These are phyloP conservation scores for Panagrolaimus sp. DNA, from an alignment of 1,140 invertebrate species.

Conservation along the genomic window DNA sequence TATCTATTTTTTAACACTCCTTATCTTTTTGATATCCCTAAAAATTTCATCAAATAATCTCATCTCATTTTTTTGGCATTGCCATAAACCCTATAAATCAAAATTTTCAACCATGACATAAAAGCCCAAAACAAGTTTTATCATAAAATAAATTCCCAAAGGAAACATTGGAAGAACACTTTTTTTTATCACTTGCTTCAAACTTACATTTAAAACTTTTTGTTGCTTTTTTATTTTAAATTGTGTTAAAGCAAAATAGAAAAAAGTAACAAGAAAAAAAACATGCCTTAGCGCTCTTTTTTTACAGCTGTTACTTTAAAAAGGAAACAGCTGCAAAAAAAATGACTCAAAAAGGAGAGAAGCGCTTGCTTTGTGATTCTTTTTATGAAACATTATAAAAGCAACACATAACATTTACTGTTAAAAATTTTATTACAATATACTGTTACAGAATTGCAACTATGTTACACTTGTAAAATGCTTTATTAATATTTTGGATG, in stretches of 20 bases:
- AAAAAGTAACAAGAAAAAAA: neutral
- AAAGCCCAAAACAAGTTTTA: neutral
- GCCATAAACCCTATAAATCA: too few relatives aligned
- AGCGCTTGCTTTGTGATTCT: neutral
- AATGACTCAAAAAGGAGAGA: neutral
- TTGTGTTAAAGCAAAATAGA: slow-evolving; percentile 9
- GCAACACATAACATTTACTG: too few relatives aligned
- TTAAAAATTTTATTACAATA: neutral
- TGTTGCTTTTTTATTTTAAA: slow-evolving; percentile 1
- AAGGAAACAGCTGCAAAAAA: too few relatives aligned
- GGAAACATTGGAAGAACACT: neutral
- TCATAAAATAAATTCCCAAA: slow-evolving; percentile 6
- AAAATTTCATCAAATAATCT: neutral
- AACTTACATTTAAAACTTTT: too few relatives aligned
- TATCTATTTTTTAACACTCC: neutral
- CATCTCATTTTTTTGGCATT: neutral
- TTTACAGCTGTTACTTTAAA: too few relatives aligned
- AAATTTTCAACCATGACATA: too few relatives aligned
- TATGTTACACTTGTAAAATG: slow-evolving; percentile 58
- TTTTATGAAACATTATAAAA: too few relatives aligned
- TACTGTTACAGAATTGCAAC: slow-evolving; percentile 48
- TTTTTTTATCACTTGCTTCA: neutral
- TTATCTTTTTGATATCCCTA: neutral
- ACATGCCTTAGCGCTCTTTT: neutral
- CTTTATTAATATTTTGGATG: slow-evolving; percentile 58